phyloP scores from a whole-genome alignment of 1,140 invertebrate genomes.

The Drosophila busckii region DNA sequence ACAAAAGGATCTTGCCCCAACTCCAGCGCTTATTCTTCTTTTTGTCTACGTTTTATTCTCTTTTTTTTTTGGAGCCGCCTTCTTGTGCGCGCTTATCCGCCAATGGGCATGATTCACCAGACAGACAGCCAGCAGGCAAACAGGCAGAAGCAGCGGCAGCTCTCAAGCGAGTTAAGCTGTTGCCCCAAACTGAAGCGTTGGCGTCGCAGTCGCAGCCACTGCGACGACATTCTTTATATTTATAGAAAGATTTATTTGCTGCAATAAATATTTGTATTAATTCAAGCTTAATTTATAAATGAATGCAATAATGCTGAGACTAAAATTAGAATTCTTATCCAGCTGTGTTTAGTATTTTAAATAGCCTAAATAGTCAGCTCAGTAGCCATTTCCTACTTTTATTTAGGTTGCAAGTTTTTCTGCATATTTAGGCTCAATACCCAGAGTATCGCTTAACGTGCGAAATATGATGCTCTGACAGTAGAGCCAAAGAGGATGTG shows the following conservation, averaged over 20 bases:
- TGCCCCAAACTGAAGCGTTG: slow-evolving; percentile 18
- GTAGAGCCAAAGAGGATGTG: slow-evolving; percentile 14
- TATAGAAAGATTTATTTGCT: neutral
- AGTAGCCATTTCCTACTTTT: too few relatives aligned
- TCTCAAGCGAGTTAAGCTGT: neutral
- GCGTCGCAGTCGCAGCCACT: slow-evolving; percentile 51
- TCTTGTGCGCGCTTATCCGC: slow-evolving; percentile 51
- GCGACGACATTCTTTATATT: slow-evolving; percentile 37
- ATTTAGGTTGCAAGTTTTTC: too few relatives aligned
- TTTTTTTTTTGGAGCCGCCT: slow-evolving; percentile 72
- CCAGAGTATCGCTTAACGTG: too few relatives aligned
- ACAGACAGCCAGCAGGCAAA: slow-evolving; percentile 1
- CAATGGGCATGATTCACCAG: slow-evolving; percentile 68
- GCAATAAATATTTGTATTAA: too few relatives aligned
- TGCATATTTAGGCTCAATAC: too few relatives aligned
- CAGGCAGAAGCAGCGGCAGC: neutral
- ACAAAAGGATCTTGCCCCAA: slow-evolving; percentile 63
- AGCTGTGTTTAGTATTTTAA: too few relatives aligned
- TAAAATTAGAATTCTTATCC: too few relatives aligned
- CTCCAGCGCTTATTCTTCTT: too few relatives aligned
- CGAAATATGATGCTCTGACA: slow-evolving; percentile 52
- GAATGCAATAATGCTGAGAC: too few relatives aligned
- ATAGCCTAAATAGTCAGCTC: too few relatives aligned
- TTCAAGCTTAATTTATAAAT: too few relatives aligned
- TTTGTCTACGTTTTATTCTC: too few relatives aligned